A percentile compares a stretch with the other conserved stretches of the same genome.
Conservation (phyloP, 1,140 invertebrate genomes). For the Cataglyphis hispanica region DNA sequence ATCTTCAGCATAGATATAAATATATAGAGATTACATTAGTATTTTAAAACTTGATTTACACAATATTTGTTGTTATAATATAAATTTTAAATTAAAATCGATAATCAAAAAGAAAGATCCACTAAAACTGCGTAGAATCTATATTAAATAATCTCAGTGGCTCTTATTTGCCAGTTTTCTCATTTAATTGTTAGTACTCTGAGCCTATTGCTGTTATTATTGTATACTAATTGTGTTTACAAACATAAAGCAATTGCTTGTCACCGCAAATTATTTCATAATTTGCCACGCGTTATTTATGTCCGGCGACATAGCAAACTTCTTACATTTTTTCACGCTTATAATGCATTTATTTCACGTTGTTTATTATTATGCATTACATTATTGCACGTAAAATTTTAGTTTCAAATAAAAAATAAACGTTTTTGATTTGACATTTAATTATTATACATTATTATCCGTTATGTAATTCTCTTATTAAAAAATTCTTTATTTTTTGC, state of each 20-base stretch:
- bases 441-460: neutral
- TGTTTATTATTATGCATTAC: neutral
- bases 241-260: slow-evolving; percentile 18
- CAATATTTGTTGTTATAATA: too few species aligned
- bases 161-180: too few species aligned
- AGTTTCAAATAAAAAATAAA: neutral
- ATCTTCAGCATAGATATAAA: too few species aligned
- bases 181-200: too few species aligned
- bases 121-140: too few species aligned
- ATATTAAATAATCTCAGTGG: too few species aligned
- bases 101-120: too few species aligned
- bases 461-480: slow-evolving; percentile 1
- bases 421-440: neutral
- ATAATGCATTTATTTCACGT: neutral
- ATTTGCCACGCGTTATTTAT: slow-evolving; percentile 32
- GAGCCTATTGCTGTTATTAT: too few species aligned
- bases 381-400: neutral
- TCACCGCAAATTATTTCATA: slow-evolving; percentile 44
- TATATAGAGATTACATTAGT: too few species aligned
- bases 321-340: slow-evolving; percentile 10
- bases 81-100: too few species aligned
- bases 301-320: slow-evolving; percentile 3
- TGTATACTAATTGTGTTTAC: slow-evolving; percentile 44
- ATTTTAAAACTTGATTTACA: too few species aligned
- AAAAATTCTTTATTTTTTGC: neutral